Evolutionary conservation across 2,888 invertebrate species (phyloP), one percentile per base, ranked within the genome.

Genomic region (Tetragonisca angustula): DNA sequence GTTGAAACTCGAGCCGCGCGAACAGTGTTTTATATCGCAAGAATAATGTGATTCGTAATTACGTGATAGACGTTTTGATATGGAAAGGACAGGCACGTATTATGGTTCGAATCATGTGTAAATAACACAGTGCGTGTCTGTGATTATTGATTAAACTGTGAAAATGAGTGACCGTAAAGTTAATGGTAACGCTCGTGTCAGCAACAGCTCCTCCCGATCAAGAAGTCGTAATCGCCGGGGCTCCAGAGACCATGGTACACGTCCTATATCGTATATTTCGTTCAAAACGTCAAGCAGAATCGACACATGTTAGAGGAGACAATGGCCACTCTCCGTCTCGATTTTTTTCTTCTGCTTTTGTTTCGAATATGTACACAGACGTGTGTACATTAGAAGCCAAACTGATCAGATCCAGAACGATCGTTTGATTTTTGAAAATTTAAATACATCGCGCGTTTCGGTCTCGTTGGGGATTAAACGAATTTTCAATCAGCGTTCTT

Each of bases 211-310:
- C 77, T 93, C 94, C 77, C 92, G 94, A 88, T 93, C 94, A 77
- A 91, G 92, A 85, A 94, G 93, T 87, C 92, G 93, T 76, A 93
- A 90, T 89, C 93, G 93, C 78, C 92, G 92, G 43, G 90, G 92
- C 77, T 93, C 93, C 83, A 91, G 90, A 76, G 94, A 94, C 88
- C 93, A 93, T 84, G 93, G 94, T 94, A 92, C 82, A 83, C 76
- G 61, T 52, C 15, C 54, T n/a, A 52, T 83, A 43, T 75, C 32
- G 36, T 70, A 67, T 59, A 36, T 62, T 52, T 43, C 50, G 36
- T 36, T 32, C 13, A 56, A 50, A 67, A 61, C 32, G 62, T 68
- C 27, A 54, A 15, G 50, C 32, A 32, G 24, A n/a, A 43, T 52
- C 32, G 59, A 65, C 52, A 67, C 59, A 59, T 36, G 64, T 70